Percentiles rank a stretch among this genome's conserved stretches.
These are phyloP conservation scores for Proterorhinus semilunaris DNA, from an alignment of 2,113 vertebrate species.

Conservation along the genomic window DNA sequence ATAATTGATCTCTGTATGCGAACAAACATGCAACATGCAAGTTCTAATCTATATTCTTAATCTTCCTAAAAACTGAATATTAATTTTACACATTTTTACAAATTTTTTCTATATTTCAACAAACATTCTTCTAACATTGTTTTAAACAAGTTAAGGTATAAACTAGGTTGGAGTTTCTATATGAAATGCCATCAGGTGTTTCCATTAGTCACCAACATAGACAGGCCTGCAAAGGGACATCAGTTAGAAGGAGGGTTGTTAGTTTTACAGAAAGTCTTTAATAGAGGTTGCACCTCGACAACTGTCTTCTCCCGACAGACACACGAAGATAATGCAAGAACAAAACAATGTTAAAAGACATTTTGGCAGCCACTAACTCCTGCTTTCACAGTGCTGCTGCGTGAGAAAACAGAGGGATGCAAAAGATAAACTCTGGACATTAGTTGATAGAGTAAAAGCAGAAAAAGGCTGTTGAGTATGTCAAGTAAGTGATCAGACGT, in stretches of 20 bases:
- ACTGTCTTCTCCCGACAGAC: conserved; percentile 50
- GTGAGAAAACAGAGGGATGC: conserved; percentile 39
- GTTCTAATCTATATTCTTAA: not conserved
- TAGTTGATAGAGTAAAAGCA: conserved; percentile 28
- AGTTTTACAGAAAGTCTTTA: conserved; percentile 54
- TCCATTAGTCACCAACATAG: conserved; percentile 50
- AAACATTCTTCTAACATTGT: not conserved
- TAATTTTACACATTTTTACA: not conserved
- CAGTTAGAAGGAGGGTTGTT: conserved; percentile 56
- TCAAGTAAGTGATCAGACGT: conserved; percentile 51
- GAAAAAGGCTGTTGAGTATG: conserved; percentile 48
- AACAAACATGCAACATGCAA: conserved; percentile 9
- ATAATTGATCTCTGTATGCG: not conserved
- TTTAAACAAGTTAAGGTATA: not conserved
- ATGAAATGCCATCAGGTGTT: conserved; percentile 21
- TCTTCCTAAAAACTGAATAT: not conserved
- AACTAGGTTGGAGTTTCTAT: conserved; percentile 15
- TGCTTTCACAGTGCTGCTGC: conserved; percentile 53
- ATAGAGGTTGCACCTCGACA: conserved; percentile 49
- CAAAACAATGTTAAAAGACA: conserved; percentile 30
- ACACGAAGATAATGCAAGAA: conserved; percentile 38
- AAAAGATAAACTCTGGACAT: conserved; percentile 43
- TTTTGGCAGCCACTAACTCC: conserved; percentile 48
- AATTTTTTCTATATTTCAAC: not conserved
- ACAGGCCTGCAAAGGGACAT: conserved; percentile 54